phyloP scores from a whole-genome alignment of 2,113 vertebrate species.

The Apeltes quadracus region DNA sequence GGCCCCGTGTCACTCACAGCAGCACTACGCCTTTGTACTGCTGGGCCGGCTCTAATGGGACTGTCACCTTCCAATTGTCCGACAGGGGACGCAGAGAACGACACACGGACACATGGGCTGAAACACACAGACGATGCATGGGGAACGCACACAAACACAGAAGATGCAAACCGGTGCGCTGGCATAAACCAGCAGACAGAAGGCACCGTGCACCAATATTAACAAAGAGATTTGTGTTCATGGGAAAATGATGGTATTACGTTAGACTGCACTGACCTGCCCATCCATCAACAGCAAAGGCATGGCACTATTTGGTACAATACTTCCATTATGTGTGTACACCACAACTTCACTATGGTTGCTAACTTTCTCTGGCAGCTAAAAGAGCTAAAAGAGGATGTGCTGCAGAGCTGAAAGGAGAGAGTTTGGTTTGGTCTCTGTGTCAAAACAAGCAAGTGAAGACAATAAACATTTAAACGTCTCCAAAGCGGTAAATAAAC shows the following conservation, averaged over 20 bases:
- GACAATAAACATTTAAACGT: not conserved
- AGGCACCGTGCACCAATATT: not conserved
- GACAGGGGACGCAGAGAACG: conserved; percentile 50
- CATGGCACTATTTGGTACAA: not conserved
- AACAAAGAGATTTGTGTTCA: conserved; percentile 14
- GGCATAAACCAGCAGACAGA: conserved; percentile 8
- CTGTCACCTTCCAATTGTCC: conserved; percentile 75
- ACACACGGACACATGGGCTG: conserved; percentile 27
- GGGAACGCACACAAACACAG: not conserved
- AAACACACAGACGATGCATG: conserved; percentile 14
- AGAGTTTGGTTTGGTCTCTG: not conserved
- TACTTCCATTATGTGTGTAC: not conserved
- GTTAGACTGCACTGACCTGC: conserved; percentile 1
- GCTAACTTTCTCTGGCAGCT: not conserved
- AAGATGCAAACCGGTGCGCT: not conserved
- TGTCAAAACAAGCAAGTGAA: not conserved
- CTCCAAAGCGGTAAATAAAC: not conserved
- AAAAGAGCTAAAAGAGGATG: not conserved
- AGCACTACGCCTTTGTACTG: conserved; percentile 62
- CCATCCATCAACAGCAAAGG: not conserved
- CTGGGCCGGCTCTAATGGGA: conserved; percentile 65
- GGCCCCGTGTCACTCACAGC: conserved; percentile 65
- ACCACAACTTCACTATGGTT: not conserved
- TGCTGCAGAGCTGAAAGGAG: not conserved
- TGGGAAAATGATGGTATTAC: conserved; percentile 6